Conservation (phyloP, 1,140 invertebrate species). For the Agraylea sexmaculata region DNA sequence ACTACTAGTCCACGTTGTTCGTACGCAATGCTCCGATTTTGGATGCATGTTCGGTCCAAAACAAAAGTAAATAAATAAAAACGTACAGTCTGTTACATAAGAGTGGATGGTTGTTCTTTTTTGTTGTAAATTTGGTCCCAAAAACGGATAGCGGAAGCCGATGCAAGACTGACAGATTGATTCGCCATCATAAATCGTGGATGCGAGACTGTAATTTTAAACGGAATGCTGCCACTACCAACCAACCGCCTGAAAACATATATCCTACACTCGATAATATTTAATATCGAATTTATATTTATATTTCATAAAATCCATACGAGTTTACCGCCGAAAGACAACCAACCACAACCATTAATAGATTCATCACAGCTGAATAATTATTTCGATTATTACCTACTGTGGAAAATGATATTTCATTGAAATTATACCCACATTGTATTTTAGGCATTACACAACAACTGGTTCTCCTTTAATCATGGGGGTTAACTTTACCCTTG, state of each 20-base stretch:
- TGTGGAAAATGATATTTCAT: background rate
- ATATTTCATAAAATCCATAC: slow-evolving; percentile 3
- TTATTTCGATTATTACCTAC: background rate
- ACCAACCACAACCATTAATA: background rate
- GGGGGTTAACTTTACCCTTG: no score
- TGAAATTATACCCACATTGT: no score
- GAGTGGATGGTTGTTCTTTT: background rate
- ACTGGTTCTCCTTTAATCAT: no score
- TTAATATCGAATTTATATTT: slow-evolving; percentile 5
- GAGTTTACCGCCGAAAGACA: background rate
- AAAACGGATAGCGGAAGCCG: slow-evolving; percentile 5
- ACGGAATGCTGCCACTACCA: slow-evolving; percentile 19
- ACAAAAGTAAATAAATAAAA: background rate
- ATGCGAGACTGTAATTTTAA: slow-evolving; percentile 20
- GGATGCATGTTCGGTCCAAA: no score
- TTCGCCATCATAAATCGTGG: slow-evolving; percentile 20
- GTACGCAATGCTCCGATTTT: no score
- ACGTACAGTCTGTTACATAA: background rate
- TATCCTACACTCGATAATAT: slow-evolving; percentile 2
- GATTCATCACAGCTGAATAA: background rate
- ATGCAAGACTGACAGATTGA: slow-evolving; percentile 17
- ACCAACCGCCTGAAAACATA: background rate
- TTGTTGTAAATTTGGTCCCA: background rate
- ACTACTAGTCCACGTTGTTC: no score
- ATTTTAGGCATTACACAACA: no score